Base-by-base conservation (phyloP, 2,113 vertebrate genomes). In the Terrapene triunguis region DNA sequence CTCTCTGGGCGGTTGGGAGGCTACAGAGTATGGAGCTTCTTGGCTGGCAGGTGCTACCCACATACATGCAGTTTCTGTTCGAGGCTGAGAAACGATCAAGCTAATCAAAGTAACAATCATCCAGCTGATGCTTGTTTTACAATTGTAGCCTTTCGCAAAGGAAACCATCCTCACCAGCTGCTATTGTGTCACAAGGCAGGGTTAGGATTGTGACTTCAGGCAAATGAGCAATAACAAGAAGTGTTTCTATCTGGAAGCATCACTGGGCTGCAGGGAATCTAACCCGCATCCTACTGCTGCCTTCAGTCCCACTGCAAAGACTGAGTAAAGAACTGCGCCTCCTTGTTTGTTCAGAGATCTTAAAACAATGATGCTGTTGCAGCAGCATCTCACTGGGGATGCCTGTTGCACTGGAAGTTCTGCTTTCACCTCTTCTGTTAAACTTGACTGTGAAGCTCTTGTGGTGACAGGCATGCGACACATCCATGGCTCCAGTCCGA, bases 181-280 rank as follows among this genome's bases (percentile, higher is more conserved):
- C 95, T 96, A 92, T 93, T 89, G 91, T 89, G 96, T 96, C 92
- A 93, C 93, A 65, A 90, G 86, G 51, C 38, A 10, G 13, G 10
- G 87, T 79, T 81, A 87, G 84, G 50, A 59, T 57, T 85, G 87
- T 97, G 93, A 96, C 95, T 87, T 94, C 91, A 95, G 96, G 92
- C 79, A 92, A 95, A 89, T 4, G 24, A 97, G 97, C 96, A 97
- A 97, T 97, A 97, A 91, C 5, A 11, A 88, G 84, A 91, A 22
- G 12, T 42, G 50, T 94, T 85, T 91, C 57, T 79, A 80, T 85
- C 13, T 82, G 84, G 81, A 54, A 27, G 10, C 25, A 8, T 92
- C 81, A 5, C 8, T 82, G 59, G 89, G 65, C 89, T 74, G 81
- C 2, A 5, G 51, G 27, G 85, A 91, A 72, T 87, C 85, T 82